Conservation (phyloP, 2,113 vertebrate species). For the Picathartes gymnocephalus region DNA sequence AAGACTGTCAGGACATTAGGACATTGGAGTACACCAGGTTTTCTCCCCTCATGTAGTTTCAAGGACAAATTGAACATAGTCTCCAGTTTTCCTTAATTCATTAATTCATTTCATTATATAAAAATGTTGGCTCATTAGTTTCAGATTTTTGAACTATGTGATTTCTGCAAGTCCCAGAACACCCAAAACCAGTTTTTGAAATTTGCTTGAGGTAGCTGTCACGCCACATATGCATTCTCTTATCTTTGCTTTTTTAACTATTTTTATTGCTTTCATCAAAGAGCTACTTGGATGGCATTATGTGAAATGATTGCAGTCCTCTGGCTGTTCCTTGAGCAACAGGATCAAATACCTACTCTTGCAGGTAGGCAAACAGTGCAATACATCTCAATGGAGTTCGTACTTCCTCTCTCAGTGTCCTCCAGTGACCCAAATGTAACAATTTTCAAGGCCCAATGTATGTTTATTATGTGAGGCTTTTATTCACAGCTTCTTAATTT, state of each 20-base stretch:
- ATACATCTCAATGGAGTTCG: rapidly evolving
- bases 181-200: background rate
- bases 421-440: background rate
- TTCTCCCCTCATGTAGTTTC: background rate
- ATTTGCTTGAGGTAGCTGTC: background rate
- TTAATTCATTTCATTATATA: background rate
- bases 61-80: background rate
- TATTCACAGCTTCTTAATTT: background rate
- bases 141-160: background rate
- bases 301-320: background rate
- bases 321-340: background rate
- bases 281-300: background rate
- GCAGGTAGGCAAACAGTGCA: background rate
- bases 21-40: background rate
- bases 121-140: background rate
- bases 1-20: background rate
- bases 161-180: background rate
- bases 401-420: background rate
- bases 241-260: background rate
- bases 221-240: background rate
- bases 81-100: background rate
- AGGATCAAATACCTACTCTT: background rate
- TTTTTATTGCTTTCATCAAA: background rate
- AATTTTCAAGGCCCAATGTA: background rate
- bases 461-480: rapidly evolving